phyloP scores from a whole-genome alignment of 2,113 vertebrate genomes.

The Theropithecus gelada region DNA sequence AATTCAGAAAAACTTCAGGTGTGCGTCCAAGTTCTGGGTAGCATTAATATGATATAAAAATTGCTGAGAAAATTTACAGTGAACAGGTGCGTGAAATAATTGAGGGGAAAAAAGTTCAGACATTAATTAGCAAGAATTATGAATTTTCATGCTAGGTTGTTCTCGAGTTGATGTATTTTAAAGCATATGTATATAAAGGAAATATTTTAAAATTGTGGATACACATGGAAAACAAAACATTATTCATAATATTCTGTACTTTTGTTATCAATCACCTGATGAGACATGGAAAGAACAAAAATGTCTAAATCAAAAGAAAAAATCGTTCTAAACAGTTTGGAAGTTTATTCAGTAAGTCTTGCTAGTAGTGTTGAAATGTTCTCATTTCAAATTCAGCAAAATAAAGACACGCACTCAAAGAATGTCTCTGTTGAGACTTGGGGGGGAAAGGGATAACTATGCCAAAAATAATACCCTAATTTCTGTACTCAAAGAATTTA shows the following conservation, averaged over 20 bases:
- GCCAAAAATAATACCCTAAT: neutral
- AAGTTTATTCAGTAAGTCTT: neutral
- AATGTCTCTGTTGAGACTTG: neutral
- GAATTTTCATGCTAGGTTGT: constrained; percentile 73
- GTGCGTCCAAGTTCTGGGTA: constrained; percentile 80
- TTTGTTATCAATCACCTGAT: constrained; percentile 42
- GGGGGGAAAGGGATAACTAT: neutral
- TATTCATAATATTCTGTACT: constrained; percentile 57
- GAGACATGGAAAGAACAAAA: neutral
- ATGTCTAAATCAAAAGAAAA: neutral
- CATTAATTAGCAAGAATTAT: constrained; percentile 83
- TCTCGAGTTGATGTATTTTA: constrained; percentile 77
- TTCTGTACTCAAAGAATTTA: neutral
- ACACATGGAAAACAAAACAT: constrained; percentile 59
- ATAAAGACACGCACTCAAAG: neutral
- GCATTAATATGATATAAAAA: constrained; percentile 81
- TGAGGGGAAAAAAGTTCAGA: constrained; percentile 72
- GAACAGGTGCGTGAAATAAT: constrained; percentile 86
- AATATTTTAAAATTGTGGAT: constrained; percentile 73
- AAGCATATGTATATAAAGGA: constrained; percentile 60
- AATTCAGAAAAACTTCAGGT: constrained; percentile 80
- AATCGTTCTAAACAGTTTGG: neutral
- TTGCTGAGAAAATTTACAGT: constrained; percentile 83
- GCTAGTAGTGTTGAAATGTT: neutral
- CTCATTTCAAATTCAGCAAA: constrained; percentile 23